Conservation (phyloP, 2,113 vertebrate genomes). For the Tychaedon coryphoeus region DNA sequence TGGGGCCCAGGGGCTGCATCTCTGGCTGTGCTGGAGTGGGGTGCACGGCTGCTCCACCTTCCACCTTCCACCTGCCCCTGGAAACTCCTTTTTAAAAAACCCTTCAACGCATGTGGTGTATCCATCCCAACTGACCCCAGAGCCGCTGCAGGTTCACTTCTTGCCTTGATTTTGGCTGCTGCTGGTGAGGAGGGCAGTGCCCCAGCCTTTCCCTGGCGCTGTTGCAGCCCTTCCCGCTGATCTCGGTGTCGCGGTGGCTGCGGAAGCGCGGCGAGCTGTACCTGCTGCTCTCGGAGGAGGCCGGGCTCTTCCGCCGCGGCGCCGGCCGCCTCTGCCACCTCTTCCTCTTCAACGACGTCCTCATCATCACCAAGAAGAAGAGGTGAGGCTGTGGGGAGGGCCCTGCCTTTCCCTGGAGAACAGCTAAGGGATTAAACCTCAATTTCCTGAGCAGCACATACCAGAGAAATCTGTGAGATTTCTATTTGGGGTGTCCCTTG, state of each 20-base stretch:
- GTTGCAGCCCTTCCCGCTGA: slow-evolving; percentile 82
- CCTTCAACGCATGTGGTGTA: fast-evolving
- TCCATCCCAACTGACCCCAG: not conserved
- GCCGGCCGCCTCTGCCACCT: slow-evolving; percentile 83
- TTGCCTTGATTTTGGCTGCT: not conserved
- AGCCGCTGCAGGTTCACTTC: fast-evolving
- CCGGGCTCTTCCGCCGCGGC: slow-evolving; percentile 84
- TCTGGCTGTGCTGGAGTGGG: not conserved
- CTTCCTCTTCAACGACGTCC: slow-evolving; percentile 90
- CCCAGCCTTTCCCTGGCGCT: fast-evolving
- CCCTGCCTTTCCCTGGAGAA: not conserved
- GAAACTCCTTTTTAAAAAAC: not conserved
- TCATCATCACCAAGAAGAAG: slow-evolving; percentile 93
- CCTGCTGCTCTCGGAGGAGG: slow-evolving; percentile 77
- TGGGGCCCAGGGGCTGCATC: not conserved
- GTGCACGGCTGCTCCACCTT: fast-evolving
- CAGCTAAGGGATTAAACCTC: too few relatives aligned
- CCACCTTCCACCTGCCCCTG: fast-evolving
- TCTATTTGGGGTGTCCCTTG: not conserved
- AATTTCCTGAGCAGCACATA: fast-evolving
- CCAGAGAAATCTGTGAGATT: fast-evolving
- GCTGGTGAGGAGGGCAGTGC: fast-evolving
- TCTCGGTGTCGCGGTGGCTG: slow-evolving; percentile 90
- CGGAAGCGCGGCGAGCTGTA: slow-evolving; percentile 86
- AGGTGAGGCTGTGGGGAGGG: slow-evolving; percentile 66